Percentiles rank a stretch among this genome's conserved stretches.
phyloP scores from a whole-genome alignment of 2,113 vertebrate species.

The Hystrix brachyura region DNA sequence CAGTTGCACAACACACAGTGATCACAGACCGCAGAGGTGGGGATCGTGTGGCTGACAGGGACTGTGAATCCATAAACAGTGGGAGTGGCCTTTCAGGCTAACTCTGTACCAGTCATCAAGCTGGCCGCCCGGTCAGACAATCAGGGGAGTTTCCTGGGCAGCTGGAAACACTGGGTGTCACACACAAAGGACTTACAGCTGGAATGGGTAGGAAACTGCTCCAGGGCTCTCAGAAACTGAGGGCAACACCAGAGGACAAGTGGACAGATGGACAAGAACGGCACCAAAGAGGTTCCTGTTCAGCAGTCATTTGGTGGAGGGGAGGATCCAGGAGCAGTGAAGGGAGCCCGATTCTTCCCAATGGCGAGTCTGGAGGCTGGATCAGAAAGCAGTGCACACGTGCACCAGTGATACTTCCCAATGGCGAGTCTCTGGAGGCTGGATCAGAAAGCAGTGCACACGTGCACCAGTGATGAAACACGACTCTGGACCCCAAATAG shows the following conservation, averaged over 20 bases:
- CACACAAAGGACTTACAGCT: constrained; percentile 34
- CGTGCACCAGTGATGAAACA: not conserved
- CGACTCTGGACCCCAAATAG: constrained; percentile 45
- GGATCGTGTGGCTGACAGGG: constrained; percentile 58
- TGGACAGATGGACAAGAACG: constrained; percentile 63
- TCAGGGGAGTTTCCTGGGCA: not conserved
- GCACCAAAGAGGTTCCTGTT: constrained; percentile 77
- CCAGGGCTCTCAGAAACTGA: constrained; percentile 38
- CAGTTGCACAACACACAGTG: constrained; percentile 70
- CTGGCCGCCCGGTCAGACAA: not conserved
- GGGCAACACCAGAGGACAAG: not conserved
- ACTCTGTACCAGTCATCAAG: not conserved
- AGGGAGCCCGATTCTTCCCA: constrained; percentile 23
- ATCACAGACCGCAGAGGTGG: constrained; percentile 53
- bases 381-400: not conserved
- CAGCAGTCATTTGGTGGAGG: constrained; percentile 42
- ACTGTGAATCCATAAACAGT: constrained; percentile 36
- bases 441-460: not conserved
- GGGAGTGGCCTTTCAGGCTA: not conserved
- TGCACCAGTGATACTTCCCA: constrained; percentile 13
- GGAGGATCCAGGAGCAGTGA: constrained; percentile 56
- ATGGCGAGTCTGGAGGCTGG: constrained; percentile 54
- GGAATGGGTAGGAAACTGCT: constrained; percentile 12
- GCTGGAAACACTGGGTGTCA: not conserved
- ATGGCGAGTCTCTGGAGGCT: constrained; percentile 59